phyloP scores from a whole-genome alignment of 2,888 invertebrate genomes.

The Cyclophora punctaria region DNA sequence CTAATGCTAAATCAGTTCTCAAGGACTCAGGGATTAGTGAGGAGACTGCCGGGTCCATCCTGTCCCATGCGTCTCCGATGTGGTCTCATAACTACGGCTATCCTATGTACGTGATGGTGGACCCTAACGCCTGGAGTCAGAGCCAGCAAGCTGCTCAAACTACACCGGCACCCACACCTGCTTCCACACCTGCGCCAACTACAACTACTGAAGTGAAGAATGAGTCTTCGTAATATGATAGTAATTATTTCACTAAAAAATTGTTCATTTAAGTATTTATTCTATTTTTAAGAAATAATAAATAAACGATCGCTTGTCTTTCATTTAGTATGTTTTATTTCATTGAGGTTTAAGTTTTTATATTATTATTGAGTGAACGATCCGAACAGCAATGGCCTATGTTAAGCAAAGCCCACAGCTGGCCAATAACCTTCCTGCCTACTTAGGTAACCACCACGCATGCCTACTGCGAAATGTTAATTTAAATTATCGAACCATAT shows the following conservation, averaged over 20 bases:
- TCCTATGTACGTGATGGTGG: constrained; percentile 55
- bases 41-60: constrained; percentile 29
- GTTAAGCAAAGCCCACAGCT: no score
- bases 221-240: constrained; percentile 4
- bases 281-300: constrained; percentile 2
- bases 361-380: no score
- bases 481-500: no score
- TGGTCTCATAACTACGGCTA: constrained; percentile 51
- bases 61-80: constrained; percentile 33
- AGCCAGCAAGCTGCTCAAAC: constrained; percentile 32
- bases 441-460: no score
- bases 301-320: no score
- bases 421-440: no score
- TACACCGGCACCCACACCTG: no score
- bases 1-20: constrained; percentile 42
- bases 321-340: no score
- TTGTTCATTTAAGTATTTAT: constrained; percentile 6
- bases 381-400: no score
- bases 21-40: constrained; percentile 45
- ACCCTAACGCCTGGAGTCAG: constrained; percentile 49
- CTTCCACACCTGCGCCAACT: not conserved
- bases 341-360: no score
- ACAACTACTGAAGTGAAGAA: constrained; percentile 20
- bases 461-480: no score
- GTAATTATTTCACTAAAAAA: not conserved